These are phyloP conservation scores for Leptosomus discolor DNA, from an alignment of 2,113 vertebrate species.

Conservation along the genomic window DNA sequence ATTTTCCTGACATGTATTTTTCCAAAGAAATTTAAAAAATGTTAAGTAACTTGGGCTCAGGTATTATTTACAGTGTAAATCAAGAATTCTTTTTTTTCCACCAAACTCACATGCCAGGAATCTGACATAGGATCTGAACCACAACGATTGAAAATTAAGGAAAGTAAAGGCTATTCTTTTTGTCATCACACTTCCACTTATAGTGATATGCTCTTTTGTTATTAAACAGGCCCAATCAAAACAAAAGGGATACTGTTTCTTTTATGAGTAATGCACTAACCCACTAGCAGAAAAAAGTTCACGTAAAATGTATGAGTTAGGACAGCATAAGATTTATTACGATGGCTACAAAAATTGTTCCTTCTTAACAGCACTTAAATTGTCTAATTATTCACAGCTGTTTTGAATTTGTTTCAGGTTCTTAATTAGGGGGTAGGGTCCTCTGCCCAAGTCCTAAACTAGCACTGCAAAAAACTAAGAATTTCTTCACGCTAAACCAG, in stretches of 20 bases:
- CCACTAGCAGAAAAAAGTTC: constrained; percentile 80
- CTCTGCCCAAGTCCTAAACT: constrained; percentile 75
- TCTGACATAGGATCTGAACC: constrained; percentile 42
- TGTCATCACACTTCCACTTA: constrained; percentile 66
- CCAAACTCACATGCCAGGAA: constrained; percentile 14
- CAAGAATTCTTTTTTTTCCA: neutral
- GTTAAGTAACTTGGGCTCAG: neutral
- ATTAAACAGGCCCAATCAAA: constrained; percentile 89
- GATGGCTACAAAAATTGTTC: constrained; percentile 94
- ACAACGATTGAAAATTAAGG: constrained; percentile 5
- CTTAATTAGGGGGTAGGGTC: constrained; percentile 88
- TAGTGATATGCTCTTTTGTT: constrained; percentile 80
- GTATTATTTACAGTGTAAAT: constrained; percentile 31
- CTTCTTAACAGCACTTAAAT: constrained; percentile 93
- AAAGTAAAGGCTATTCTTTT: constrained; percentile 54
- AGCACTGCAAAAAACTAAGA: constrained; percentile 74
- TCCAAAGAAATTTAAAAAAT: neutral
- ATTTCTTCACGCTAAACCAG: constrained; percentile 58
- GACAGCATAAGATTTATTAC: constrained; percentile 99
- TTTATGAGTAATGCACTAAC: constrained; percentile 93
- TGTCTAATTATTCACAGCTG: constrained; percentile 99
- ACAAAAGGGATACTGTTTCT: constrained; percentile 95
- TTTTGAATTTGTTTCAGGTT: constrained; percentile 85
- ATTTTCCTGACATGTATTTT: neutral
- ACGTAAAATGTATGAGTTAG: constrained; percentile 79